Base-by-base conservation (phyloP, 2,888 invertebrate species). In the Hydraecia micacea region DNA sequence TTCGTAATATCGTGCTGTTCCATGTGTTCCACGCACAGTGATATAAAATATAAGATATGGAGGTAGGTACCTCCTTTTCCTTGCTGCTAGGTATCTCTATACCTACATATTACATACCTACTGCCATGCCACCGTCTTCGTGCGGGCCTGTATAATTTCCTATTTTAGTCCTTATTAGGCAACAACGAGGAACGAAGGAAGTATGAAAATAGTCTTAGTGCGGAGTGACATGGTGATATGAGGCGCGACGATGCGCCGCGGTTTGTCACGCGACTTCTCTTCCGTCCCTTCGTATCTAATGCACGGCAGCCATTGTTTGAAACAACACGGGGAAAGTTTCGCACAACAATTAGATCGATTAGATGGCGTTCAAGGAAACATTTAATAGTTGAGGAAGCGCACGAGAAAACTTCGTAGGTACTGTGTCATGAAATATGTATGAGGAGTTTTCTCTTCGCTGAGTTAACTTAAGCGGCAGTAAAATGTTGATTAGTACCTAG, bases 281-380 rank as follows among this genome's bases (percentile, higher is more conserved):
- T 90, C 93, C 90, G 88, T 89, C 82, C 88, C 86, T 89, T 87
- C 85, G 83, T 79, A 87, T 88, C 88, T 85, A 82, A 80, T 77
- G 79, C 91, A 92, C 92, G 91, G 90, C 81, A 91, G 79, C 83
- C 80, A 93, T 93, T 93, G 93, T 93, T 90, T 77, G 67, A 84
- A 79, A 82, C 84, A 88, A 81, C 84, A 86, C 75, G 87, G 92
- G 84, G 92, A 93, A 93, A 93, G 93, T 93, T 93, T 93, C 91
- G 87, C 93, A 93, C 84, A 74, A 79, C 88, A 89, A 88, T 91
- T 89, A 90, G 86, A 91, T 88, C 83, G 86, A 87, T 90, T 90
- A 86, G 90, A 90, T 90, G 89, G 88, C 81, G 73, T 86, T 86
- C 87, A 72, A 87, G 87, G 90, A 91, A 91, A 89, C 73, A 71